These are phyloP conservation scores for Pontoporia blainvillei DNA, from an alignment of 2,113 vertebrate species.

Conservation along the genomic window DNA sequence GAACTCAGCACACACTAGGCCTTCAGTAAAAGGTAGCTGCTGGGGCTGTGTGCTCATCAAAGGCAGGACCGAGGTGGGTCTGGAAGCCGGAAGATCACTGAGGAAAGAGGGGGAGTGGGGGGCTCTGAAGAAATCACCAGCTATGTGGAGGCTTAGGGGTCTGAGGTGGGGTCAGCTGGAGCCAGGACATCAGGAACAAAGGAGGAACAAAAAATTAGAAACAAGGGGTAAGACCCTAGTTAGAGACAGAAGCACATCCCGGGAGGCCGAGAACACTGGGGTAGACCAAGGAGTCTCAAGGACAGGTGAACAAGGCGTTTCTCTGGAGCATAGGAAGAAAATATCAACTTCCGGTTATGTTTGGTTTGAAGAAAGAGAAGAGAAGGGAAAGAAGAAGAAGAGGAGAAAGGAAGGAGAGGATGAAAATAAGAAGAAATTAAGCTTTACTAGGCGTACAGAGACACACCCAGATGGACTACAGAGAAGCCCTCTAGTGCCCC, in stretches of 20 bases:
- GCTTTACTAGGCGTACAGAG: background rate
- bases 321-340: background rate
- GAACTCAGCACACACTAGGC: background rate
- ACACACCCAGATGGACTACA: rapidly evolving
- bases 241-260: background rate
- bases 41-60: background rate
- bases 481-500: background rate
- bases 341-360: background rate
- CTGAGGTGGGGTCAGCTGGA: background rate
- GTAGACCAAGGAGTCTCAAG: background rate
- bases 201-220: background rate
- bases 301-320: background rate
- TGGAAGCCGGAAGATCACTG: background rate
- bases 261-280: background rate
- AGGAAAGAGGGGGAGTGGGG: background rate
- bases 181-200: background rate
- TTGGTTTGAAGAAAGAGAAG: background rate
- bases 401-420: background rate
- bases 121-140: background rate
- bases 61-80: background rate
- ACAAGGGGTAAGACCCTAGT: background rate
- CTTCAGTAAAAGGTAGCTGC: background rate
- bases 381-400: too few species aligned
- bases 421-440: background rate
- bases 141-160: background rate